These are phyloP conservation scores for Drosophila paulistorum DNA, from an alignment of 1,140 invertebrate genomes.

Conservation along the genomic window DNA sequence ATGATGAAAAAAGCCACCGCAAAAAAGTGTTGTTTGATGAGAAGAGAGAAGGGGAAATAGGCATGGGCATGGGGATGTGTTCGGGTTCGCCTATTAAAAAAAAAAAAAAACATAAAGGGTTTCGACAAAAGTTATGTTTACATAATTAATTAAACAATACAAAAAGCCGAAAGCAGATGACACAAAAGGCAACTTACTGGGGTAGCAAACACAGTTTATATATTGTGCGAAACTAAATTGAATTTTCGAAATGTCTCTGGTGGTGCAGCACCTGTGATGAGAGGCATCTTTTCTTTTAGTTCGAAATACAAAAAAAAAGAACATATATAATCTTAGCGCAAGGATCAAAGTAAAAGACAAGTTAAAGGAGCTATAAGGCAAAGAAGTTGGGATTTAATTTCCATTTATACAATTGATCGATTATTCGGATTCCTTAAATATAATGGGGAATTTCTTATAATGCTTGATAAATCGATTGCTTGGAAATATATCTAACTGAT, in stretches of 20 bases:
- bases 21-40: slow-evolving; percentile 17
- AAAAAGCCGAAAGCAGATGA: slow-evolving; percentile 27
- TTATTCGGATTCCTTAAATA: not conserved
- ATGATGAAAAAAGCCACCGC: slow-evolving; percentile 13
- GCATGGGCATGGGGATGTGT: not conserved
- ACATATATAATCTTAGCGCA: no score
- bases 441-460: slow-evolving; percentile 17
- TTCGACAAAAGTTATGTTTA: slow-evolving; percentile 70
- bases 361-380: no score
- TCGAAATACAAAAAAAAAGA: no score
- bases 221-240: slow-evolving; percentile 31
- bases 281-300: no score
- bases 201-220: slow-evolving; percentile 54
- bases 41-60: not conserved
- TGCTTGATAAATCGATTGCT: slow-evolving; percentile 15
- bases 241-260: not conserved
- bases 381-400: no score
- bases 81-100: not conserved
- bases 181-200: slow-evolving; percentile 45
- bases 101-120: slow-evolving; percentile 47
- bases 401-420: no score
- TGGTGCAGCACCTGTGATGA: no score
- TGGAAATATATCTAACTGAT: slow-evolving; percentile 1
- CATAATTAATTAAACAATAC: slow-evolving; percentile 77
- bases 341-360: no score